A percentile compares a stretch with the other conserved stretches of the same genome.
Conservation (phyloP, 2,797 vertebrate genomes). For the Gastrophryne carolinensis region DNA sequence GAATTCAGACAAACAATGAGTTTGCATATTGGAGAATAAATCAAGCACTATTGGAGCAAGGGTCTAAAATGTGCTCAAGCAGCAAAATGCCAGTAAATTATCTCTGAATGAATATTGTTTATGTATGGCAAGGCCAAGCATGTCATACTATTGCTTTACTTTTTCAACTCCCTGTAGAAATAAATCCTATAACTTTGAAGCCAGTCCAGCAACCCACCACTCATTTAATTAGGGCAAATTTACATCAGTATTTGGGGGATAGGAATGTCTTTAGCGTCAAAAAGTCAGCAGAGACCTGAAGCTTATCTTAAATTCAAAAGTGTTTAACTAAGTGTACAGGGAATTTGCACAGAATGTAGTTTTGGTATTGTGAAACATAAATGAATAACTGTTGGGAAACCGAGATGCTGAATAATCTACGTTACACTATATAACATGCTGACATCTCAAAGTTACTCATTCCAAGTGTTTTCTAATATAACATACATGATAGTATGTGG, state of each 20-base stretch:
- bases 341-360: slow-evolving; percentile 9
- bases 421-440: too few species aligned
- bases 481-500: too few species aligned
- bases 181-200: slow-evolving; percentile 27
- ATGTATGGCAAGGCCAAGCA: not conserved
- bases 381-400: not conserved
- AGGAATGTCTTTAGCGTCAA: not conserved
- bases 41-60: not conserved
- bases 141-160: not conserved
- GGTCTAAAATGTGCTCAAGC: not conserved
- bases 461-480: too few species aligned
- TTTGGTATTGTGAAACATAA: not conserved
- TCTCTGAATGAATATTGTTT: not conserved
- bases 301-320: not conserved
- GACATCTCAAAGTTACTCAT: too few species aligned
- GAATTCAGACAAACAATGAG: not conserved
- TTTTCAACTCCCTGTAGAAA: not conserved
- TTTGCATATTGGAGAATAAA: not conserved
- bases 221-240: slow-evolving; percentile 17
- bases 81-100: not conserved
- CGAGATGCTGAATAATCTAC: too few species aligned
- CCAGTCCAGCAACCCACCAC: slow-evolving; percentile 6
- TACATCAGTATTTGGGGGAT: slow-evolving; percentile 13
- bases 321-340: not conserved
- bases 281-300: not conserved